Conservation (phyloP, 2,797 vertebrate genomes). For the Chelidonichthys spinosus region DNA sequence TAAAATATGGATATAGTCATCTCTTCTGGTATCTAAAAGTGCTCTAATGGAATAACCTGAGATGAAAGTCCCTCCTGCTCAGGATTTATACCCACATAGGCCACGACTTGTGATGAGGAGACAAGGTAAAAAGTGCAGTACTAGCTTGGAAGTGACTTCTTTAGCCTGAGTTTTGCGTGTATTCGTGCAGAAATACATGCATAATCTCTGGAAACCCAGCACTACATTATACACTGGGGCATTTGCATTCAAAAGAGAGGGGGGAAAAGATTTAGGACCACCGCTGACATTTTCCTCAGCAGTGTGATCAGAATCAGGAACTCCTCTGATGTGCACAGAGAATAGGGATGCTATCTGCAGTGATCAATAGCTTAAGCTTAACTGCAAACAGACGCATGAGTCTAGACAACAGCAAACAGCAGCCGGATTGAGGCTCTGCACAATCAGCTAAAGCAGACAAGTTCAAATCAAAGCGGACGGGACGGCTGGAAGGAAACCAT, state of each 20-base stretch:
- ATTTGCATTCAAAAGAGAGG: not conserved
- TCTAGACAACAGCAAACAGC: slow-evolving; percentile 49
- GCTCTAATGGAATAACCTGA: not conserved
- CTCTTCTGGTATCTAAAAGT: not conserved
- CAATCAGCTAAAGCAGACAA: slow-evolving; percentile 37
- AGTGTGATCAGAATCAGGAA: slow-evolving; percentile 31
- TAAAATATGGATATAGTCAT: not conserved
- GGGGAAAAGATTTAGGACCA: not conserved
- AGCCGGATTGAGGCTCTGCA: slow-evolving; percentile 20
- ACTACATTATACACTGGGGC: not conserved
- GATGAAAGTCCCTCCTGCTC: not conserved
- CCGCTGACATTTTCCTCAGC: slow-evolving; percentile 4
- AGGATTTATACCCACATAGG: not conserved
- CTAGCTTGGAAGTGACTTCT: not conserved
- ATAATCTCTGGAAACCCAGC: not conserved
- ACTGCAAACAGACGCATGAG: slow-evolving; percentile 60
- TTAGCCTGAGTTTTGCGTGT: not conserved
- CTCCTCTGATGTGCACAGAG: slow-evolving; percentile 25
- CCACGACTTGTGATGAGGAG: not conserved
- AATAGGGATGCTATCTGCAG: slow-evolving; percentile 38
- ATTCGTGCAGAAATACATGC: not conserved
- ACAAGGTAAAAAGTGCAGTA: not conserved
- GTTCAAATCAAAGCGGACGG: slow-evolving; percentile 33
- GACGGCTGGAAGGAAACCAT: slow-evolving; percentile 36
- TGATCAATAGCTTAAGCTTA: slow-evolving; percentile 59